These are phyloP conservation scores for Cyanoderma ruficeps DNA, from an alignment of 2,113 vertebrate genomes.

Conservation along the genomic window DNA sequence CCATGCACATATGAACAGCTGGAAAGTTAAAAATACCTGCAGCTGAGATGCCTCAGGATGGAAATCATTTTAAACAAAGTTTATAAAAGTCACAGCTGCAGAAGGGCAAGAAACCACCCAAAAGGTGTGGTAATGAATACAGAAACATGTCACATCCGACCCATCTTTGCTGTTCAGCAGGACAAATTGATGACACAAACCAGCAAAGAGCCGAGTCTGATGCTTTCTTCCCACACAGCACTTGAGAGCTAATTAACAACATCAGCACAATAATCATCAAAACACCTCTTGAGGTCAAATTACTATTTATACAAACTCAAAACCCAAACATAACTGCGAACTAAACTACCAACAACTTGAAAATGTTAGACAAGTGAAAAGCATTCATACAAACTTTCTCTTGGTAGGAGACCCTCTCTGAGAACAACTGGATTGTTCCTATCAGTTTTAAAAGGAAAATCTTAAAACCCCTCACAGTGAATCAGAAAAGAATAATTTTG, in stretches of 20 bases:
- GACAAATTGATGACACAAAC: neutral
- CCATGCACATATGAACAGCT: neutral
- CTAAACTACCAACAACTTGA: neutral
- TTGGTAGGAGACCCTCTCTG: neutral
- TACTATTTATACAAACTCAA: neutral
- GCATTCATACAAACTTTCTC: neutral
- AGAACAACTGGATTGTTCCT: neutral
- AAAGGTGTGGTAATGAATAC: neutral
- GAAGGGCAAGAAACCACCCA: neutral
- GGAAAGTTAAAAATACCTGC: neutral
- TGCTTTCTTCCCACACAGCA: neutral
- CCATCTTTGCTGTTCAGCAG: neutral
- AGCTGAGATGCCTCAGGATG: neutral
- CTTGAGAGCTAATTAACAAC: neutral
- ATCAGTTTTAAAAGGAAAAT: neutral
- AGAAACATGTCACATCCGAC: fast-evolving
- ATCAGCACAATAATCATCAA: neutral
- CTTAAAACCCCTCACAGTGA: neutral
- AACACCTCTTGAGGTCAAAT: neutral
- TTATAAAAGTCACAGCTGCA: neutral
- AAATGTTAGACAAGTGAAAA: neutral
- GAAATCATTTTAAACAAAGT: neutral
- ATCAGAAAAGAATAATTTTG: neutral
- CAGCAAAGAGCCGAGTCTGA: fast-evolving
- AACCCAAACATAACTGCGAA: neutral